Evolutionary conservation across 2,888 invertebrate genomes (phyloP), one percentile per base, ranked within the genome.

Genomic region (Agelastica alni): DNA sequence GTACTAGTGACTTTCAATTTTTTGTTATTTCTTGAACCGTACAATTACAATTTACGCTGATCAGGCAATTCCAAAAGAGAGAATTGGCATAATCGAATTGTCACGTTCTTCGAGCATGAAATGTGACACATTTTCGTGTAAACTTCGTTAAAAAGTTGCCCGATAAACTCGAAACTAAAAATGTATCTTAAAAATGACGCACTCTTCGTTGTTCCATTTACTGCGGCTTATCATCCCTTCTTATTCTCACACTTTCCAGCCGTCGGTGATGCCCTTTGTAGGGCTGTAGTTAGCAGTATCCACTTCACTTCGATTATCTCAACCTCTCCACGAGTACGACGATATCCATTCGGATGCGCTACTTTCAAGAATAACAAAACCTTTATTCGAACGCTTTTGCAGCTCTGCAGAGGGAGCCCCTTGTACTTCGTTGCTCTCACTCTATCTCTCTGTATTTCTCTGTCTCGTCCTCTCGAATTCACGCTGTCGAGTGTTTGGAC

Each of bases 301-400:
- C 53, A 18, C 62, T 62, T 63, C 63, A 64, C 60, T 67, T 67
- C 67, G 70, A 68, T 69, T 70, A 70, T 69, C 69, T 67, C 63
- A 66, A 69, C 68, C 69, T 67, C 69, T 70, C 67, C 66, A 70
- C 57, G 48, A 53, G 66, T n/a, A n/a, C n/a, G 64, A 67, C 65
- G 67, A 68, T 67, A 64, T 65, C 61, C 63, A 65, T 61, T 64
- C 59, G 58, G 64, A 61, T 64, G 54, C 65, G 61, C 61, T 60
- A 64, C 59, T 63, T 64, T 63, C 60, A 59, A 62, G 67, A 69
- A 69, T 70, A 70, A 70, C 69, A 70, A 70, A 68, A 68, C 67
- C 61, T 30, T 39, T 32, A 41, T 22, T 41, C 31, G 10, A 41
- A 31, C 51, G 14, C 26, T 36, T 48, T 18, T 37, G 18, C 17